These are phyloP conservation scores for Acromyrmex echinatior DNA, from an alignment of 1,140 invertebrate genomes.

Conservation along the genomic window DNA sequence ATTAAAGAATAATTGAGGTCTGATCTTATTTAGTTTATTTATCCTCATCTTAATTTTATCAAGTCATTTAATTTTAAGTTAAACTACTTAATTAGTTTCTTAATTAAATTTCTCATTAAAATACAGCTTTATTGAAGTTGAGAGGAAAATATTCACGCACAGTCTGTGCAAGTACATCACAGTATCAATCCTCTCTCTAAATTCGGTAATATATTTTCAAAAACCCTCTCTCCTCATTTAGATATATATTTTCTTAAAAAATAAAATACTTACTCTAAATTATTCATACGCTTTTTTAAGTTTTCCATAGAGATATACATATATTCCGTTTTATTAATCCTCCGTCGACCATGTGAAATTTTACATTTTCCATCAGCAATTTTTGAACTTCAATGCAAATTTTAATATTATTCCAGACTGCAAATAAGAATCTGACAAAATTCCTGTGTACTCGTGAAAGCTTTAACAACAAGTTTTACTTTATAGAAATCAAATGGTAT, in stretches of 20 bases:
- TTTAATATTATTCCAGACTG: no score
- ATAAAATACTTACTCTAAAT: background rate
- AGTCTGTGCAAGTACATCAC: background rate
- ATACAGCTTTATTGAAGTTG: background rate
- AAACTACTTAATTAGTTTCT: slow-evolving; percentile 21
- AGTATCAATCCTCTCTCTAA: background rate
- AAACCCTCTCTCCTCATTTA: background rate
- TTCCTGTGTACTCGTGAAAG: no score
- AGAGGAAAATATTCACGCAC: background rate
- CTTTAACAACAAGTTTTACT: no score
- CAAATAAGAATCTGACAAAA: no score
- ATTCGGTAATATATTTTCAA: background rate
- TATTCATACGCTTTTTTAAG: background rate
- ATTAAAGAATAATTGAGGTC: slow-evolving; percentile 13
- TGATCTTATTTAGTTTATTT: background rate
- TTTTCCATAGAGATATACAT: background rate
- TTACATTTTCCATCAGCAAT: no score
- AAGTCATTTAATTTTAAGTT: slow-evolving; percentile 4
- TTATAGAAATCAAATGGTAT: no score
- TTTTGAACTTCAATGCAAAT: no score
- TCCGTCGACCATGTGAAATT: no score
- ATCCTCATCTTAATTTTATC: background rate
- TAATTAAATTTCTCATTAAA: slow-evolving; percentile 33
- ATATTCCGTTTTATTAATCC: background rate
- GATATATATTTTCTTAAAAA: background rate